Evolutionary conservation across 2,797 vertebrate genomes (phyloP).

Genomic region (Jordanella pulchra): DNA sequence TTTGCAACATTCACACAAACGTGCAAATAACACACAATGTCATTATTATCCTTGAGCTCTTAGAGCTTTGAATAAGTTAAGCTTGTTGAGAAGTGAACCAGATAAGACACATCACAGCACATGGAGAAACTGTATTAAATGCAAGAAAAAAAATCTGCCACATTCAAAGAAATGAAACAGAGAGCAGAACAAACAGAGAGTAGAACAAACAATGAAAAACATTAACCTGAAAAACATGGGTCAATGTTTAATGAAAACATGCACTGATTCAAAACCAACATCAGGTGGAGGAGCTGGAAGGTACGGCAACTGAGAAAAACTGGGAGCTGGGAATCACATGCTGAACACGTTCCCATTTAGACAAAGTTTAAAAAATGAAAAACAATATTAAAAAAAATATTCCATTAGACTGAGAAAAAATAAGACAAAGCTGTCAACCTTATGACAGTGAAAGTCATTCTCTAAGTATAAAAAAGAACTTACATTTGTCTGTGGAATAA

Average conservation of each 20-base stretch:
- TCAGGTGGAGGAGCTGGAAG: neutral
- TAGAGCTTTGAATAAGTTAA: neutral
- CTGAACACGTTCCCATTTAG: neutral
- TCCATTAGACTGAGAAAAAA: neutral
- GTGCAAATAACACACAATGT: neutral
- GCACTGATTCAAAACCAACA: neutral
- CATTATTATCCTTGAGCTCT: neutral
- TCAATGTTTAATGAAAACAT: neutral
- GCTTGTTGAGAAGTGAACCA: neutral
- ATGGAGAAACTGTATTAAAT: neutral
- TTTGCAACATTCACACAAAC: neutral
- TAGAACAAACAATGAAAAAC: neutral
- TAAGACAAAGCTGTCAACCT: neutral
- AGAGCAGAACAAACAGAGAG: neutral
- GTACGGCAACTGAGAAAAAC: neutral
- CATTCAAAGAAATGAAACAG: neutral
- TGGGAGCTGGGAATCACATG: neutral
- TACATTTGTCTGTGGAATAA: neutral
- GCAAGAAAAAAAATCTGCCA: neutral
- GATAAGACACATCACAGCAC: neutral
- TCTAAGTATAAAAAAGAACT: neutral
- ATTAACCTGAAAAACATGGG: neutral
- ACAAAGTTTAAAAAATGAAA: neutral
- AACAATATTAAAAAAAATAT: neutral
- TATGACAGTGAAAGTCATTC: neutral